These are phyloP conservation scores for Cerceris ruficornis DNA, from an alignment of 2,888 invertebrate species.

Conservation along the genomic window DNA sequence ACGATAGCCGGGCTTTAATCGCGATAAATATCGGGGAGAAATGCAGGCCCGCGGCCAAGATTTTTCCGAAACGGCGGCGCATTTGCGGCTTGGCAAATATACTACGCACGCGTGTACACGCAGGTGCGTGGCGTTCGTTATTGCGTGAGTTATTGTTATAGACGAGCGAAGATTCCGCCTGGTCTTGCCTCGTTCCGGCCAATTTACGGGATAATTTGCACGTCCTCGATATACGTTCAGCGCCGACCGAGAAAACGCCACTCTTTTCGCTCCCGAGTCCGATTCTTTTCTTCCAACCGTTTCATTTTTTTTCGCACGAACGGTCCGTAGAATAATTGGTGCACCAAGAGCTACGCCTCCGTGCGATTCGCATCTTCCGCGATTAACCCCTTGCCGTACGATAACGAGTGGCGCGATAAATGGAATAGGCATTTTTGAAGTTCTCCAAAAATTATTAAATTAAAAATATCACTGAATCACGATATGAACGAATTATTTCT, in stretches of 20 bases:
- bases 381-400: too few relatives aligned
- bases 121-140: constrained; percentile 71
- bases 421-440: too few relatives aligned
- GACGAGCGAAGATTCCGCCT: constrained; percentile 59
- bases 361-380: too few relatives aligned
- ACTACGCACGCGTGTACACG: constrained; percentile 69
- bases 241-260: background rate
- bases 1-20: constrained; percentile 17
- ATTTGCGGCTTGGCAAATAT: constrained; percentile 77
- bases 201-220: constrained; percentile 48
- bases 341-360: too few relatives aligned
- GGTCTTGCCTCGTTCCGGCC: constrained; percentile 40
- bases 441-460: too few relatives aligned
- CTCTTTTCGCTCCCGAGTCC: background rate
- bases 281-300: too few relatives aligned
- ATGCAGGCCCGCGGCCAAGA: constrained; percentile 73
- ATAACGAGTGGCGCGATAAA: too few relatives aligned
- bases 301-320: too few relatives aligned
- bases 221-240: constrained; percentile 2
- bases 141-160: constrained; percentile 63
- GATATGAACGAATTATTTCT: too few relatives aligned
- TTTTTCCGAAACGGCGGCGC: constrained; percentile 67
- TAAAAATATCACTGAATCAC: too few relatives aligned
- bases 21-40: constrained; percentile 51
- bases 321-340: too few relatives aligned